Evolutionary conservation across 1,140 invertebrate species (phyloP).

Genomic region (Hyles euphorbiae): DNA sequence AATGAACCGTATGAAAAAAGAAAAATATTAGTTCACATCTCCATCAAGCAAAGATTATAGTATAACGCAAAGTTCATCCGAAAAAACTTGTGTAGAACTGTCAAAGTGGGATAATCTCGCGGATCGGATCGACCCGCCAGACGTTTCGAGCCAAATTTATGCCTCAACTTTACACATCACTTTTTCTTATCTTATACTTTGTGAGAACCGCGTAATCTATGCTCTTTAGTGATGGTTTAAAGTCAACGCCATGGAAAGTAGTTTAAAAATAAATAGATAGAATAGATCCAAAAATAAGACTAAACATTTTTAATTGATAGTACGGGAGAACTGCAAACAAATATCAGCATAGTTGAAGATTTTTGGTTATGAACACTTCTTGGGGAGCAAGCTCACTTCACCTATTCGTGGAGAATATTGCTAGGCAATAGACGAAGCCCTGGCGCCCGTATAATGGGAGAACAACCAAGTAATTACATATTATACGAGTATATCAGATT

Average conservation of each 20-base stretch:
- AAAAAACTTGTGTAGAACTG: conserved; percentile 50
- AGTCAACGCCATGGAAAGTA: background rate
- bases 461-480: too few species aligned
- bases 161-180: conserved; percentile 60
- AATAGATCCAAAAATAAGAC: too few species aligned
- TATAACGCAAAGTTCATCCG: conserved; percentile 39
- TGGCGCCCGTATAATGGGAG: too few species aligned
- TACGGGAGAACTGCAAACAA: too few species aligned
- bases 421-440: background rate
- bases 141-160: conserved; percentile 61
- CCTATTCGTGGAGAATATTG: background rate
- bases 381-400: background rate
- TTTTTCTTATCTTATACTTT: conserved; percentile 56
- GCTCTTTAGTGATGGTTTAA: conserved; percentile 24
- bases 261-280: background rate
- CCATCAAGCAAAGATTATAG: conserved; percentile 33
- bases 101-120: conserved; percentile 62
- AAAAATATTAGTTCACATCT: conserved; percentile 11
- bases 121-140: conserved; percentile 56
- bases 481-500: too few species aligned
- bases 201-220: conserved; percentile 46
- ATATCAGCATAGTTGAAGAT: too few species aligned
- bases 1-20: background rate
- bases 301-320: conserved; percentile 1
- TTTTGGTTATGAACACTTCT: background rate